Percentiles rank a stretch among this genome's conserved stretches.
These are phyloP conservation scores for Galeopsomyia nigrocyanea DNA, from an alignment of 2,888 invertebrate genomes.

Conservation along the genomic window DNA sequence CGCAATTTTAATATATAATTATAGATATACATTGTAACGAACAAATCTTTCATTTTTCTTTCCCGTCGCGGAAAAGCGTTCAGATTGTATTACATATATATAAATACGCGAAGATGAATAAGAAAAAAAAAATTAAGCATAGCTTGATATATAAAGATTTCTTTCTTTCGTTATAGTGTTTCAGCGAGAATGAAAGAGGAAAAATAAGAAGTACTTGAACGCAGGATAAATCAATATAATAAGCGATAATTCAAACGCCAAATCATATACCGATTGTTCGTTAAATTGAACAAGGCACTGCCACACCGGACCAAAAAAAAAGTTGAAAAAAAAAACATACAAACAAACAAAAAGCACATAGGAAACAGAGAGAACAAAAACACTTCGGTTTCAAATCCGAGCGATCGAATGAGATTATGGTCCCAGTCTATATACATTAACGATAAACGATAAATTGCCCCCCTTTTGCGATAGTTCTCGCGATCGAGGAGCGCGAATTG, in stretches of 20 bases:
- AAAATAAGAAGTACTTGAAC: constrained; percentile 18
- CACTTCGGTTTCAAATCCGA: constrained; percentile 24
- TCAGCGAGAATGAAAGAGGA: constrained; percentile 21
- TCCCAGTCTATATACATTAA: constrained; percentile 43
- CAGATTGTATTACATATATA: no score
- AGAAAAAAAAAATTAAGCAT: not conserved
- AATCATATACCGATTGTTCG: constrained; percentile 44
- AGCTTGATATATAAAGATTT: constrained; percentile 12
- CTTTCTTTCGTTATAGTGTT: constrained; percentile 12
- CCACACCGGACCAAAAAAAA: constrained; percentile 59
- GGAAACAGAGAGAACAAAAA: constrained; percentile 37
- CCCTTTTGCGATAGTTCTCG: constrained; percentile 27
- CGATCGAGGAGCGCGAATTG: constrained; percentile 25
- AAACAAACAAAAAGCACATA: constrained; percentile 36
- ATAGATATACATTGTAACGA: constrained; percentile 7
- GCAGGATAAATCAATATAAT: constrained; percentile 14
- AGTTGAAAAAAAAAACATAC: constrained; percentile 24
- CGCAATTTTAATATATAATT: constrained; percentile 23
- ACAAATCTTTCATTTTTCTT: constrained; percentile 19
- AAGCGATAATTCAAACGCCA: constrained; percentile 26
- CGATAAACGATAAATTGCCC: constrained; percentile 18
- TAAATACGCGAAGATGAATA: constrained; percentile 3
- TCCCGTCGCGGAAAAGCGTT: constrained; percentile 1
- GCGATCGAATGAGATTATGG: constrained; percentile 35
- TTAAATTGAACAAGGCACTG: constrained; percentile 57